Base-by-base conservation (phyloP, 2,797 vertebrate genomes). In the Rallus crepitans region DNA sequence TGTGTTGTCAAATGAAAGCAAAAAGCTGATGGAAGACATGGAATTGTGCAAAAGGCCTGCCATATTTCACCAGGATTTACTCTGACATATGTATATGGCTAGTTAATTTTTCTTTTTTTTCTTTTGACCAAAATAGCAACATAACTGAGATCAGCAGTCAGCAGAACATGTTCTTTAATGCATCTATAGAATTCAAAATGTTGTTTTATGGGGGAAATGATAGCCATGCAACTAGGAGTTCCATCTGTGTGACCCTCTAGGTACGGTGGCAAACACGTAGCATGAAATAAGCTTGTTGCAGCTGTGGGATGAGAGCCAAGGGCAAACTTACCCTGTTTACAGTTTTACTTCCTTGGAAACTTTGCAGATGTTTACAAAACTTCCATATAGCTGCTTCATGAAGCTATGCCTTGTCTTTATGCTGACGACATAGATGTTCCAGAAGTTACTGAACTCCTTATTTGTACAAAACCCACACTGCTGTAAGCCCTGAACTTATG, bases 1-100 rank as follows among this genome's bases (percentile, higher is more conserved):
- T 50, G 27, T 56, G 84, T 42, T 96, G 89, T 93, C 87, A 94
- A 92, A 89, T 50, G 87, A 63, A 82, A 91, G 80, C 82, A 93
- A 50, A 61, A 69, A 86, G 55, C 73, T 96, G 72, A 92, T 81
- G 55, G 79, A 91, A 94, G 80, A 59, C 69, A 88, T 4, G 9
- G 57, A 71, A 90, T 12, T 50, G 65, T 91, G 70, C 56, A 39
- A 14, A 91, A 86, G 63, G 30, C 70, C 85, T 93, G 87, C 68
- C 19, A 6, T 94, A 89, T 94, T 91, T 93, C 82, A 94, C 66
- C 1, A 16, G 91, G 87, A 94, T 94, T 93, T 93, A 48, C 20
- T 88, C 57, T 96, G 82, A 85, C 95, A 90, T 81, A 56, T 87
- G 15, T 50, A 15, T 90, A 73, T 20, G 88, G 70, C 63, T 30